Percentiles rank a stretch among this genome's conserved stretches.
phyloP scores from a whole-genome alignment of 2,113 vertebrate species.

The Trogon surrucura region DNA sequence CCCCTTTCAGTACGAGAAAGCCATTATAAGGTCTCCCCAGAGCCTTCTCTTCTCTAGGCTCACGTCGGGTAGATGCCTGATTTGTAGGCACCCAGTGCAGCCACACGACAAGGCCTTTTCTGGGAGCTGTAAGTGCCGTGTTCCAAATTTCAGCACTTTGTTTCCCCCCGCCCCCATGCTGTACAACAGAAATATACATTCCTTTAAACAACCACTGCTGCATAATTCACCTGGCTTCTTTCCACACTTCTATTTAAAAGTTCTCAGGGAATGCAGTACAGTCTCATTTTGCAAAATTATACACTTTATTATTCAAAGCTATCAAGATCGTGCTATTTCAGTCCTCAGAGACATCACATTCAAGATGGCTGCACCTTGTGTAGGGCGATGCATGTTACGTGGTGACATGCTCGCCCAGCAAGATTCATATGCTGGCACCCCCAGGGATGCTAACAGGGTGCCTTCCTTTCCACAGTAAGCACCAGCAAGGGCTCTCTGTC shows the following conservation, averaged over 20 bases:
- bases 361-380: neutral
- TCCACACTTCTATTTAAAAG: neutral
- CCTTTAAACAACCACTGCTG: neutral
- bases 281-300: neutral
- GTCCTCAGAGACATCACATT: neutral
- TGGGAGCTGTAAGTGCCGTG: neutral
- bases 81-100: neutral
- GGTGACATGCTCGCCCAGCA: neutral
- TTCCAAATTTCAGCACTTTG: neutral
- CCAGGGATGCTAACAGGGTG: neutral
- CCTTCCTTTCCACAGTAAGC: neutral
- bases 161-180: accelerated
- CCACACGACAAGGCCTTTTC: neutral
- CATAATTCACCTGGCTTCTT: conserved; percentile 3
- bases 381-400: neutral
- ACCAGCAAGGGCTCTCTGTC: neutral
- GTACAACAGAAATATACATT: neutral
- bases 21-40: neutral
- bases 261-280: neutral
- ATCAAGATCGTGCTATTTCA: neutral
- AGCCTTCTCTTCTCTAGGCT: neutral
- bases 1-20: neutral
- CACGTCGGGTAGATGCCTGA: neutral
- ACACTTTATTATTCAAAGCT: neutral
- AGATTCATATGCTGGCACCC: neutral